Percentiles rank a stretch among this genome's conserved stretches.
phyloP scores from a whole-genome alignment of 2,888 invertebrate species.

The Stegana nigrithorax region DNA sequence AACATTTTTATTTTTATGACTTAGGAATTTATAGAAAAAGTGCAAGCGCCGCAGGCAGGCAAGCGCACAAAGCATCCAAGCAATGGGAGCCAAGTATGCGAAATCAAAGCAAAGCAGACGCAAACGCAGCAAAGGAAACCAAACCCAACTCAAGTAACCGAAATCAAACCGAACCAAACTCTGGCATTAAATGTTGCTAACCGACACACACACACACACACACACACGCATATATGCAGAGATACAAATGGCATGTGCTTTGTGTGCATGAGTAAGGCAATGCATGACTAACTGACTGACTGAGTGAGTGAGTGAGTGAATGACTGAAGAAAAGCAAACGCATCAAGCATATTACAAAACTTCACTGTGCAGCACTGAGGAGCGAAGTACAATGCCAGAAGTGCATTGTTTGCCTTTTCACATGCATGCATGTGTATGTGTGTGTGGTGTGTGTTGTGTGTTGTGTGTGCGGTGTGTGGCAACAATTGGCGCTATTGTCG shows the following conservation, averaged over 20 bases:
- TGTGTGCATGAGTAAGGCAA: no score
- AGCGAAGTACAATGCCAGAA: constrained; percentile 39
- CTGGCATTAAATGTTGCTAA: constrained; percentile 58
- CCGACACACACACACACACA: no score
- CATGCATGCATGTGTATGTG: constrained; percentile 48
- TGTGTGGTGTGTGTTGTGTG: no score
- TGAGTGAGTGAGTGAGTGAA: not conserved
- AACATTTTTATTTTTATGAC: constrained; percentile 25
- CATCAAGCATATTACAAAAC: constrained; percentile 58
- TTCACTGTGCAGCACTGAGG: no score
- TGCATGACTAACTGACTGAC: not conserved
- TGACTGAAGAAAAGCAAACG: constrained; percentile 23
- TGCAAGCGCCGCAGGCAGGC: no score
- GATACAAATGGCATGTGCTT: constrained; percentile 29
- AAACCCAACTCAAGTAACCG: constrained; percentile 42
- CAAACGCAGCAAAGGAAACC: constrained; percentile 44
- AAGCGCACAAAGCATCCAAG: no score
- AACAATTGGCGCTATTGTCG: constrained; percentile 60
- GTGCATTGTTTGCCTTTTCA: constrained; percentile 26
- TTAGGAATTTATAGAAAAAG: constrained; percentile 17
- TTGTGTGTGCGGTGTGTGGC: no score
- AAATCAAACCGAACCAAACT: constrained; percentile 33
- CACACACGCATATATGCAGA: no score
- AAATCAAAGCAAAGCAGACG: no score
- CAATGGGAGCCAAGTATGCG: no score